Base-by-base conservation (phyloP, 2,888 invertebrate genomes). In the Gisinianus flammeolus region DNA sequence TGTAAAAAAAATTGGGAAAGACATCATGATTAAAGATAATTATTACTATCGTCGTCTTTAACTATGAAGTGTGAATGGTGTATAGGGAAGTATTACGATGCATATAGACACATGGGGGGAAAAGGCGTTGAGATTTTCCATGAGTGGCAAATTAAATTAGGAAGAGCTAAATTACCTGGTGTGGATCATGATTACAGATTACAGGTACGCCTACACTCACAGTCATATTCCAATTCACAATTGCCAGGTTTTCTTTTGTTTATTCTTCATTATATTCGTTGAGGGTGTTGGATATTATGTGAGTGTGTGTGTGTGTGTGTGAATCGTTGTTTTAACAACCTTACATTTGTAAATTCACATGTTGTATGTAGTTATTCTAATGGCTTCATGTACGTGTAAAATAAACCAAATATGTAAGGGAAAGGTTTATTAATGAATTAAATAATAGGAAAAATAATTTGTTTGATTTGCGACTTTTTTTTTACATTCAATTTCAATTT, bases 91-190 rank as follows among this genome's bases (percentile, higher is more conserved):
- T 10, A 4, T 56, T 56, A 56, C 4, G 56, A 35, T 35, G 12
- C 35, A 35, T n/a, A 19, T 56, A n/a, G 58, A 24, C 22, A 10
- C 24, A 26, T 58, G 58, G 58, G 22, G 22, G 22, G 22, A 58
- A 58, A n/a, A 58, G 58, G 26, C 22, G 58, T 58, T 24, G 10
- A 58, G 10, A 58, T 58, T 58, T 22, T 26, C 22, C 12, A 58
- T n/a, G 35, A 67, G 30, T 31, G 30, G 67, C n/a, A 67, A 67
- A 67, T 67, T 33, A 67, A 67, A 67, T 67, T 67, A 62, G 62
- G 8, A 31, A 67, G 67, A 31, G 22, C 33, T 31, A 67, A 67
- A 67, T 67, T 67, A 58, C 58, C 22, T 58, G 26, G 58, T 58
- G 26, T 58, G 58, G 16, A 22, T 58, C 58, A 58, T 58, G 58